A percentile compares a stretch with the other conserved stretches of the same genome.
Conservation (phyloP, 2,797 vertebrate species). For the Hoplostethus atlanticus region DNA sequence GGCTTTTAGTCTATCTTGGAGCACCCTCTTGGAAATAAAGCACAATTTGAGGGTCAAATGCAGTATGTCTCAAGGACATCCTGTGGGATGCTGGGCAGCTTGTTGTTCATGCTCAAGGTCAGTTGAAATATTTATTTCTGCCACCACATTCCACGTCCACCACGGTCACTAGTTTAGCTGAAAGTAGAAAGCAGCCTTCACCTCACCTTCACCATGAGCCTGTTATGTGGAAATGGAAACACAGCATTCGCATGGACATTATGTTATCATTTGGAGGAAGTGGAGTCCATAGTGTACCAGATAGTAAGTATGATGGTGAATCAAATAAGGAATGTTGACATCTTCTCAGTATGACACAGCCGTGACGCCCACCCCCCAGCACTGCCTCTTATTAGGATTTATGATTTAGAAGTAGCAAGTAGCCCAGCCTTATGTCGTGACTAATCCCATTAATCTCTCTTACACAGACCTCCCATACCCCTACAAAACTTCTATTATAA, state of each 20-base stretch:
- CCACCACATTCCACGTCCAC: neutral
- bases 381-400: conserved; percentile 42
- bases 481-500: neutral
- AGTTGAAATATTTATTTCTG: neutral
- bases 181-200: neutral
- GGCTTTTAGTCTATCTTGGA: neutral
- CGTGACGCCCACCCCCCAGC: neutral
- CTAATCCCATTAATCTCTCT: conserved; percentile 42
- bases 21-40: neutral
- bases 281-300: conserved; percentile 17
- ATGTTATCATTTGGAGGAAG: conserved; percentile 23
- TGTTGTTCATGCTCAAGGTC: neutral
- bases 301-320: conserved; percentile 19
- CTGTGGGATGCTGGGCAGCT: neutral
- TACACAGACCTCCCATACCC: neutral
- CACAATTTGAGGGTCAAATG: neutral
- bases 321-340: neutral
- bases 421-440: conserved; percentile 16
- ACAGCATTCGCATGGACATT: conserved; percentile 12
- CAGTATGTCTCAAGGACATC: neutral
- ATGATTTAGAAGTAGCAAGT: conserved; percentile 43
- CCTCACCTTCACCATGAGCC: neutral
- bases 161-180: neutral
- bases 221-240: conserved; percentile 12
- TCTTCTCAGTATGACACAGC: neutral